Evolutionary conservation across 2,888 invertebrate genomes (phyloP).

Genomic region (Microplitis deprimator): DNA sequence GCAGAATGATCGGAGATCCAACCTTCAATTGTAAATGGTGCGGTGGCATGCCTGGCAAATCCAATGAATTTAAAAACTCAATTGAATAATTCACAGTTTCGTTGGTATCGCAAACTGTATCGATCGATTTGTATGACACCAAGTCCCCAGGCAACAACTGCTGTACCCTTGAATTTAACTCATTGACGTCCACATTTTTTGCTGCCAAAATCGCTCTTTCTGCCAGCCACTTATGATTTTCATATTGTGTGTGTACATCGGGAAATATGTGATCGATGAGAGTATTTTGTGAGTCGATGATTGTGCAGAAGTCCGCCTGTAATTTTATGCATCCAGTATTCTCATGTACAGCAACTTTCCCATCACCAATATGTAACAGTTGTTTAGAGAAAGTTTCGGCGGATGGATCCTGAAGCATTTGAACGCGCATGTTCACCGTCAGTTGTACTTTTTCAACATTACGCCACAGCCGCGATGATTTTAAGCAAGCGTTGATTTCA

Average conservation of each 20-base stretch:
- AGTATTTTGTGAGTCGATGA: slow-evolving; percentile 39
- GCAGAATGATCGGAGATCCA: too few species aligned
- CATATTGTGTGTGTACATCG: slow-evolving; percentile 54
- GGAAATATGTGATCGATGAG: slow-evolving; percentile 54
- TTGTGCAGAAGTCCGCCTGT: too few species aligned
- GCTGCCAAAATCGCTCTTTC: slow-evolving; percentile 62
- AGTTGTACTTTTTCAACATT: slow-evolving; percentile 43
- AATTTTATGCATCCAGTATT: too few species aligned
- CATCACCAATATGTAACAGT: too few species aligned
- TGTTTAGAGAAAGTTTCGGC: slow-evolving; percentile 23
- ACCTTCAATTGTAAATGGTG: slow-evolving; percentile 52
- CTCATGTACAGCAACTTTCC: too few species aligned
- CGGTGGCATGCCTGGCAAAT: slow-evolving; percentile 55
- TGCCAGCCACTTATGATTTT: slow-evolving; percentile 57
- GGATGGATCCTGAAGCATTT: slow-evolving; percentile 56
- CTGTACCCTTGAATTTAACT: slow-evolving; percentile 40
- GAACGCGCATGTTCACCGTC: slow-evolving; percentile 55
- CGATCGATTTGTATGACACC: slow-evolving; percentile 39
- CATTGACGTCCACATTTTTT: slow-evolving; percentile 56
- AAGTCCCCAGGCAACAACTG: slow-evolving; percentile 43
- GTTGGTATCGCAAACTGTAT: slow-evolving; percentile 33
- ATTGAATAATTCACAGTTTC: slow-evolving; percentile 52
- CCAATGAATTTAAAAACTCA: slow-evolving; percentile 56
- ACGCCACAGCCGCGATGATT: slow-evolving; percentile 47
- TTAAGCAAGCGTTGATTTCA: slow-evolving; percentile 40